Conservation (phyloP, 2,113 vertebrate genomes). For the Lutjanus erythropterus region DNA sequence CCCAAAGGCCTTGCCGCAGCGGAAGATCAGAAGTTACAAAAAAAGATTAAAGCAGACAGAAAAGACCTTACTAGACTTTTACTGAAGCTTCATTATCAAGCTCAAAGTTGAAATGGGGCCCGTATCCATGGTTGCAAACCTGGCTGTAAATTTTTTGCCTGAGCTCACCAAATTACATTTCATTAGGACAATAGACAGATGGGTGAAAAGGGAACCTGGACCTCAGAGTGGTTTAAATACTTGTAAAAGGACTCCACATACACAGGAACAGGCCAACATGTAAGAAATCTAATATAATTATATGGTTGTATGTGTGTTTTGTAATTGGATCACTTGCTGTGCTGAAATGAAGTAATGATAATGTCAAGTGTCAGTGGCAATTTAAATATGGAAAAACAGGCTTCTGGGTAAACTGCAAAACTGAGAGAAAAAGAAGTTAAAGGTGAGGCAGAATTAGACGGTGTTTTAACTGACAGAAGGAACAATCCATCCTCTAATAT, state of each 20-base stretch:
- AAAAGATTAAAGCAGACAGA: neutral
- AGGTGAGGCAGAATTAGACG: neutral
- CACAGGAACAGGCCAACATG: neutral
- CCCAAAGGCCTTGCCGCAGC: too few relatives aligned
- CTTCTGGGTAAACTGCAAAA: neutral
- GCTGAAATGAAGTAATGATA: slow-evolving; percentile 23
- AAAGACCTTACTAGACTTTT: neutral
- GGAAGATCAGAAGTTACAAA: neutral
- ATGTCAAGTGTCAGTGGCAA: slow-evolving; percentile 46
- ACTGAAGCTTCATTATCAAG: neutral
- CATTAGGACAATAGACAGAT: neutral
- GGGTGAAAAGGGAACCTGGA: neutral
- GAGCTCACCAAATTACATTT: slow-evolving; percentile 9
- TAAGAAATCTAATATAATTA: slow-evolving; percentile 9
- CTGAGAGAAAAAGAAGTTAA: neutral
- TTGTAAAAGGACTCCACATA: neutral
- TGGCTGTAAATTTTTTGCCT: neutral
- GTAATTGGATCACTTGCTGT: slow-evolving; percentile 32
- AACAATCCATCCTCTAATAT: neutral
- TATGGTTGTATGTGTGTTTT: slow-evolving; percentile 24
- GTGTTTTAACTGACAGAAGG: neutral
- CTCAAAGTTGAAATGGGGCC: neutral
- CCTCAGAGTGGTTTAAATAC: slow-evolving; percentile 17
- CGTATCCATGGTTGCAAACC: neutral
- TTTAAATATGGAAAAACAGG: slow-evolving; percentile 26